Conservation (phyloP, 2,797 vertebrate genomes). For the Gambelia wislizenii region DNA sequence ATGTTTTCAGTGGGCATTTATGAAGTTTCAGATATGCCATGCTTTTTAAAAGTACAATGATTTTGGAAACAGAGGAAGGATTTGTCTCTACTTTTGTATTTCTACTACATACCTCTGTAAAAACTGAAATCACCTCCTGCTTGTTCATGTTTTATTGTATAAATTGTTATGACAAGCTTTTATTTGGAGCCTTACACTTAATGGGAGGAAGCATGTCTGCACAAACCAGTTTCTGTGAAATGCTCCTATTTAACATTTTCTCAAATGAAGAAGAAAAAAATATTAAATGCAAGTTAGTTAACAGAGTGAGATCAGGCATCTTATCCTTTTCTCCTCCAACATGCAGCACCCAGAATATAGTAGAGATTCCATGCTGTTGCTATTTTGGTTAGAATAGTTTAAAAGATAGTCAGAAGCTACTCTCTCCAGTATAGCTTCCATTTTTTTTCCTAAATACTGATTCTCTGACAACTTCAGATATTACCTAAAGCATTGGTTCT, state of each 20-base stretch:
- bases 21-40: not conserved
- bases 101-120: slow-evolving; percentile 14
- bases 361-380: not conserved
- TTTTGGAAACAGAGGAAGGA: slow-evolving; percentile 58
- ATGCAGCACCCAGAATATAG: not conserved
- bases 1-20: slow-evolving; percentile 30
- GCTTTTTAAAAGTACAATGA: slow-evolving; percentile 19
- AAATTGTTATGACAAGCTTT: slow-evolving; percentile 60
- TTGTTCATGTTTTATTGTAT: slow-evolving; percentile 35
- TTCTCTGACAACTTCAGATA: not conserved
- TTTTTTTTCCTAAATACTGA: slow-evolving; percentile 45
- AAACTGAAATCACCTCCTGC: slow-evolving; percentile 31
- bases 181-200: slow-evolving; percentile 54
- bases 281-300: slow-evolving; percentile 53
- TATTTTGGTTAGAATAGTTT: slow-evolving; percentile 8
- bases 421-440: not conserved
- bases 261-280: slow-evolving; percentile 56
- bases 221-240: slow-evolving; percentile 59
- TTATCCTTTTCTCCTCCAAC: slow-evolving; percentile 63
- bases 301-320: slow-evolving; percentile 57
- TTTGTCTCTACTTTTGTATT: slow-evolving; percentile 68
- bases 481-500: not conserved
- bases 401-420: slow-evolving; percentile 14
- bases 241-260: slow-evolving; percentile 63
- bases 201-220: slow-evolving; percentile 56